Base-by-base conservation (phyloP, 92 coral and sea anemone genomes). In the Siderastrea radians region DNA sequence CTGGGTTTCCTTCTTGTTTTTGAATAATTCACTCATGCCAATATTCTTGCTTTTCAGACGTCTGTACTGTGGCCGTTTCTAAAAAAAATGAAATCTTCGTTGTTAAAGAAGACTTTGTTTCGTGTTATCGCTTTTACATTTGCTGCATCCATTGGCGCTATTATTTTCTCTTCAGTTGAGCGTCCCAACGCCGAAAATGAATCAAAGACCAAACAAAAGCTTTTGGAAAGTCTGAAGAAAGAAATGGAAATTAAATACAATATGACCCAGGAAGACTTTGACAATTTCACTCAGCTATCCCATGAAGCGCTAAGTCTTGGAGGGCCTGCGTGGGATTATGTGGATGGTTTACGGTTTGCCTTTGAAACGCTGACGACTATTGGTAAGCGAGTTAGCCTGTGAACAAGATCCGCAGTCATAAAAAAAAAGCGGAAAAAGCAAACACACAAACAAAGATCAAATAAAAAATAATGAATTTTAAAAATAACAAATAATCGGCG, bases 301-400 rank as follows among this genome's bases (percentile, higher is more conserved):
- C 19, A 19, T 17, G 51, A 85, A 7, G 89, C 77, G 4, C 38
- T 66, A 2, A 47, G 76, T 13, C 64, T 72, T 44, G 68, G 17
- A 44, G 62, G 83, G 45, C 89, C 89, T 1, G 17, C 47, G 45
- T 85, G 89, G 89, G 17, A 49, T n/a, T 65, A 51, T 64, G 49
- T 66, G 50, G 84, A 85, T n/a, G 70, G 89, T 45, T 26, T 77
- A 50, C 77, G 69, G 83, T 85, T 50, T 59, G 68, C 89, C 83
- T 85, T 85, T 9, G 80, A 85, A 59, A 85, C 89, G 2, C 52
- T 85, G 38, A 85, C 89, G 6, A 85, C 89, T 1, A 85, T 85
- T 14, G 89, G 89, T 85, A 77, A 84, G 81, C 14, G 45, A 43
- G 5, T 13, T 26, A 26, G 38, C 38, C 38, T 26, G 38, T 26